These are phyloP conservation scores for Meda fulgida DNA, from an alignment of 2,797 vertebrate species.

Conservation along the genomic window DNA sequence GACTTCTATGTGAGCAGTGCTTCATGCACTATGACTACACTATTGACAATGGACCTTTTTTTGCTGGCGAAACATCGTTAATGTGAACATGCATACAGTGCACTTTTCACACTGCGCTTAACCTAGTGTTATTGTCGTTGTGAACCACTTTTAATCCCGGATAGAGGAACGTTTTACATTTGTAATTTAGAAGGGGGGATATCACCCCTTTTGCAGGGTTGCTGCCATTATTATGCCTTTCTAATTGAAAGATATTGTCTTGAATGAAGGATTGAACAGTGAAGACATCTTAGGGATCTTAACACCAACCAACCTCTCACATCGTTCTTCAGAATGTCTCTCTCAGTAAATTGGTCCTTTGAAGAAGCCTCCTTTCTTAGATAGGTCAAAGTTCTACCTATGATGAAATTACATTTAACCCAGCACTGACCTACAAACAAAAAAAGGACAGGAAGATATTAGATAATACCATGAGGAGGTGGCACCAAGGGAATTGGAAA, in stretches of 20 bases:
- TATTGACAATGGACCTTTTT: neutral
- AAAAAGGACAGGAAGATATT: constrained; percentile 15
- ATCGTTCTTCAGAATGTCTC: neutral
- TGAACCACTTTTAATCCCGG: neutral
- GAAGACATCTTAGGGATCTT: neutral
- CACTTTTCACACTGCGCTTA: neutral
- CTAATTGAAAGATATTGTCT: neutral
- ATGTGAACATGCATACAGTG: neutral
- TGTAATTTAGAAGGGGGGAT: neutral
- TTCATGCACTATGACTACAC: neutral
- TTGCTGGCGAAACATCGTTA: neutral
- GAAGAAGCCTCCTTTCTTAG: neutral
- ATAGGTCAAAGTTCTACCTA: constrained; percentile 17
- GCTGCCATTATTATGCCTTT: neutral
- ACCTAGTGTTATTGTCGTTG: neutral
- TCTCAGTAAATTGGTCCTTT: neutral
- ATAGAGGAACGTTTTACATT: neutral
- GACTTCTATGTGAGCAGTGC: neutral
- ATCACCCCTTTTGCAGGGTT: neutral
- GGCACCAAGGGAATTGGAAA: neutral
- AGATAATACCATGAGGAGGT: neutral
- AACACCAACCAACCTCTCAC: neutral
- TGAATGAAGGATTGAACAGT: neutral
- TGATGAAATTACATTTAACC: constrained; percentile 27
- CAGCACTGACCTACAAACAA: constrained; percentile 23